Conservation (phyloP, 1,140 invertebrate genomes). For the Drosophila chauvacae region DNA sequence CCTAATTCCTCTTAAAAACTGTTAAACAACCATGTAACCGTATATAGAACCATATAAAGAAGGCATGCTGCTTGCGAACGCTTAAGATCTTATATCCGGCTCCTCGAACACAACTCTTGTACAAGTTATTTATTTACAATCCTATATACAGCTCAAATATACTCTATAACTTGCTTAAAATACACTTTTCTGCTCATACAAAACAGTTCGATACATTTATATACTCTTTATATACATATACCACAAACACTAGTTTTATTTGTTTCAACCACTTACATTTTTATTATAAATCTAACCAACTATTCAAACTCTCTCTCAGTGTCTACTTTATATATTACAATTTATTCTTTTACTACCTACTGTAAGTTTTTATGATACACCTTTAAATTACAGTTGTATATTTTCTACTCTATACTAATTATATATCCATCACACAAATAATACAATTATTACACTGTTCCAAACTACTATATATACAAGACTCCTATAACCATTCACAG, state of each 20-base stretch:
- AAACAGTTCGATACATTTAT: not conserved
- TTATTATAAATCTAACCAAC: not conserved
- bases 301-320: not conserved
- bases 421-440: not conserved
- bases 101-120: conserved; percentile 1
- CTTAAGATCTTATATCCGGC: conserved; percentile 25
- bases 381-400: not conserved
- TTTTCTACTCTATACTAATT: not conserved
- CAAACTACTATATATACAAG: not conserved
- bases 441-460: not conserved
- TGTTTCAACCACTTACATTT: not conserved
- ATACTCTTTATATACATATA: conserved; percentile 1
- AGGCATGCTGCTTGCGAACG: conserved; percentile 73
- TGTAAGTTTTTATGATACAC: conserved; percentile 2
- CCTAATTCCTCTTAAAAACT: conserved; percentile 24
- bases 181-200: not conserved
- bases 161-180: conserved; percentile 9
- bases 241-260: not conserved
- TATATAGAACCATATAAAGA: conserved; percentile 14
- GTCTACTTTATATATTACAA: not conserved
- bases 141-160: conserved; percentile 3
- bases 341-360: not conserved
- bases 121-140: too few species aligned
- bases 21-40: conserved; percentile 9
- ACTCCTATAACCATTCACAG: not conserved